These are phyloP conservation scores for Cromileptes altivelis DNA, from an alignment of 2,113 vertebrate genomes.

Conservation along the genomic window DNA sequence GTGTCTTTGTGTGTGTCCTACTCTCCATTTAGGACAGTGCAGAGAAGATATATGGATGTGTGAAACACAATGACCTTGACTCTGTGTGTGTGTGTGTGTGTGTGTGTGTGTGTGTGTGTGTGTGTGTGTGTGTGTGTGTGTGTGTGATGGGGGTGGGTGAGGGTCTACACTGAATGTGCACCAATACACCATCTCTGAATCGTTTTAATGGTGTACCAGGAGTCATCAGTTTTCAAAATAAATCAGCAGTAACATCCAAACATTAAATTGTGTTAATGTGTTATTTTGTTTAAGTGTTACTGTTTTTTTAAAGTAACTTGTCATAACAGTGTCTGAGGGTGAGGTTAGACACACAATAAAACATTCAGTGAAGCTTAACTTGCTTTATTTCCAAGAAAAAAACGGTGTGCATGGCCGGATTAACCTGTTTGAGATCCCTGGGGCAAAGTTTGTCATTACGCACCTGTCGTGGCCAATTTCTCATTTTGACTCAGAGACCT, in stretches of 20 bases:
- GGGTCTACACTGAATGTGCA: constrained; percentile 37
- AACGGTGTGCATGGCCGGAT: not conserved
- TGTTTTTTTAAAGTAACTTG: not conserved
- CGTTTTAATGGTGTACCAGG: constrained; percentile 21
- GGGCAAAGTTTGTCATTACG: not conserved
- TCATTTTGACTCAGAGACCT: no score
- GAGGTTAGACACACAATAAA: no score
- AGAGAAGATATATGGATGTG: constrained; percentile 72
- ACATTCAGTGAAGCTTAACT: not conserved
- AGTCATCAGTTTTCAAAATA: constrained; percentile 6
- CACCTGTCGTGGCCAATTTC: not conserved
- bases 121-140: constrained; percentile 21
- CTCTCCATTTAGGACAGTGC: constrained; percentile 50
- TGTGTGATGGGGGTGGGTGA: constrained; percentile 36
- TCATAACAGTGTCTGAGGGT: no score
- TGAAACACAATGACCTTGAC: constrained; percentile 73
- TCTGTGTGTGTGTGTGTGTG: constrained; percentile 53
- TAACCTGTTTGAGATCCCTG: not conserved
- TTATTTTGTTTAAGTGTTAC: not conserved
- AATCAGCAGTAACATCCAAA: constrained; percentile 9
- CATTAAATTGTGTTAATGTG: not conserved
- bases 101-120: no score
- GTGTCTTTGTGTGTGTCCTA: constrained; percentile 58
- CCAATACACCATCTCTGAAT: constrained; percentile 46
- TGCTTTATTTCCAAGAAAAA: not conserved